Evolutionary conservation across 2,113 vertebrate species (phyloP), one percentile per base, ranked within the genome.

Genomic region (Cyprinus carpio): DNA sequence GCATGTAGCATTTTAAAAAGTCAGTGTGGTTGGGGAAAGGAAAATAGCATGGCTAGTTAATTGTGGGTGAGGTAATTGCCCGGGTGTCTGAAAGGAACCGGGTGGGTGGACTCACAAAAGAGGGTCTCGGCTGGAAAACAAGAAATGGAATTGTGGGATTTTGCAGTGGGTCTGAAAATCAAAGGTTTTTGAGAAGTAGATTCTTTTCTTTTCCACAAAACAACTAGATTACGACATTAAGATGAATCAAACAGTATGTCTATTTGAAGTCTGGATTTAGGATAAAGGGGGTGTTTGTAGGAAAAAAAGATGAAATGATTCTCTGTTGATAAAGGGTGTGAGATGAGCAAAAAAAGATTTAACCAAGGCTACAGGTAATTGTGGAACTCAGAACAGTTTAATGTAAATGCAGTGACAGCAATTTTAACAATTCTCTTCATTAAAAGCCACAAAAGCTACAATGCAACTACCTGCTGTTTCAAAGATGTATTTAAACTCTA

Each of bases 61-160:
- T 10, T 11, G 9, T 10, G 62, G 40, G 62, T 0, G 43, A 78
- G 81, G 78, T 31, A 31, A 71, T 54, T 85, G 80, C 11, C 51
- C 31, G 49, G 49, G 72, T 86, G 60, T 71, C 62, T 91, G 69
- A 89, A 89, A 88, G 62, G 62, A 9, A 25, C 78, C 3, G 27
- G 29, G 82, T 92, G 90, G 93, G 92, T 93, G 93, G 92, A 91
- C 91, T 88, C 84, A 74, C 90, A 88, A 89, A 51, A 67, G 62
- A 23, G 40, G 78, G 79, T 74, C 3, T 67, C 43, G 15, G 51
- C 23, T 40, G 20, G 46, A 78, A 83, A 78, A 84, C 25, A 83
- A 89, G 89, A 92, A 92, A 92, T 87, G 13, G 89, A 82, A 83
- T 87, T 82, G 31, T 85, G 27, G 84, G 65, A 85, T 85, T 84